Evolutionary conservation across 2,888 invertebrate genomes (phyloP).

Genomic region (Leptothorax acervorum): DNA sequence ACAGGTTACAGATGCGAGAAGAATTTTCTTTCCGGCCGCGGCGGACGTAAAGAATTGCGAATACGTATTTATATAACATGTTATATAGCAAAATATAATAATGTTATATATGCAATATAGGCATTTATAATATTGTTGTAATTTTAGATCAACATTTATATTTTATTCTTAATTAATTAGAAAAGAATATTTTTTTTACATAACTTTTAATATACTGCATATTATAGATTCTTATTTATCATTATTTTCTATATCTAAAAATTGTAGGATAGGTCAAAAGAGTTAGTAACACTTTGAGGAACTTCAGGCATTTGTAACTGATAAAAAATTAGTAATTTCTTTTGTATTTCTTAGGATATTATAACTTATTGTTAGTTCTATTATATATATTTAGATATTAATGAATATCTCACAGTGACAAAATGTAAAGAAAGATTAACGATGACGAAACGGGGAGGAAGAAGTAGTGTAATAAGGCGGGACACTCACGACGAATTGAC

Average conservation of each 20-base stretch:
- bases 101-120: neutral
- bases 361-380: neutral
- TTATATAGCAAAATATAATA: neutral
- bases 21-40: neutral
- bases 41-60: neutral
- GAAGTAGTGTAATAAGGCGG: conserved; percentile 46
- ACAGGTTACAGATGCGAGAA: neutral
- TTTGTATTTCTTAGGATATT: neutral
- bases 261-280: neutral
- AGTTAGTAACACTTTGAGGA: neutral
- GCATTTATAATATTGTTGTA: neutral
- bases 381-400: neutral
- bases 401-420: neutral
- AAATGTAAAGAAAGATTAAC: conserved; percentile 1
- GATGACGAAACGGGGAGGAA: conserved; percentile 13
- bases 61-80: neutral
- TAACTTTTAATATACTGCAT: neutral
- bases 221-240: neutral
- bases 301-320: neutral
- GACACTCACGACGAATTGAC: conserved; percentile 62
- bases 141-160: neutral
- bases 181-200: neutral
- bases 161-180: neutral
- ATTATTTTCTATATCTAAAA: neutral
- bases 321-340: neutral